Evolutionary conservation across 1,140 invertebrate species (phyloP).

Genomic region (Drosophila fuyamai): DNA sequence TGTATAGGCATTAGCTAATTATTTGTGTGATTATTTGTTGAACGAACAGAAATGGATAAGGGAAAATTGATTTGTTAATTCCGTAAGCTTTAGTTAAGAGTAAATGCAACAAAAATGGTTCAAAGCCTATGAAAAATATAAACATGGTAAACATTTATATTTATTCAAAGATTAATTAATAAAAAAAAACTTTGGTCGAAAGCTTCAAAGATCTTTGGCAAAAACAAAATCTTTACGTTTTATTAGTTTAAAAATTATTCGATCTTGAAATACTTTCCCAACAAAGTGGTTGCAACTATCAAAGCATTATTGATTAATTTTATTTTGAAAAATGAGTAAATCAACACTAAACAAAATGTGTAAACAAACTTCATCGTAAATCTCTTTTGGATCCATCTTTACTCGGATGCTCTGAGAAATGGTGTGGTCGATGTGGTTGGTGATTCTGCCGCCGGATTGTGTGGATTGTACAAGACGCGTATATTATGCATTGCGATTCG

Average conservation of each 20-base stretch:
- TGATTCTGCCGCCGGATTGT: slow-evolving; percentile 39
- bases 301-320: slow-evolving; percentile 45
- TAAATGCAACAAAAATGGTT: slow-evolving; percentile 68
- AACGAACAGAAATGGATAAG: slow-evolving; percentile 56
- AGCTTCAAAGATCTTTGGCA: slow-evolving; percentile 52
- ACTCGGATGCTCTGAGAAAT: slow-evolving; percentile 36
- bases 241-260: slow-evolving; percentile 28
- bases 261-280: slow-evolving; percentile 51
- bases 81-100: slow-evolving; percentile 46
- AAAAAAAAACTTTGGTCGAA: slow-evolving; percentile 40
- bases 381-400: slow-evolving; percentile 27
- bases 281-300: slow-evolving; percentile 44
- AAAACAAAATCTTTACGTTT: slow-evolving; percentile 38
- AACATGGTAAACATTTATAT: slow-evolving; percentile 32
- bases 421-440: slow-evolving; percentile 48
- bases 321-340: slow-evolving; percentile 36
- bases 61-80: slow-evolving; percentile 52
- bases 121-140: slow-evolving; percentile 52
- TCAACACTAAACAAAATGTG: slow-evolving; percentile 38
- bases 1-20: slow-evolving; percentile 74
- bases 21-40: slow-evolving; percentile 66
- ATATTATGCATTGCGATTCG: slow-evolving; percentile 41
- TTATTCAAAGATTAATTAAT: slow-evolving; percentile 36
- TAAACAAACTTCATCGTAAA: slow-evolving; percentile 21
- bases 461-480: slow-evolving; percentile 45